These are phyloP conservation scores for Drosophila differens DNA, from an alignment of 2,888 invertebrate species.

Conservation along the genomic window DNA sequence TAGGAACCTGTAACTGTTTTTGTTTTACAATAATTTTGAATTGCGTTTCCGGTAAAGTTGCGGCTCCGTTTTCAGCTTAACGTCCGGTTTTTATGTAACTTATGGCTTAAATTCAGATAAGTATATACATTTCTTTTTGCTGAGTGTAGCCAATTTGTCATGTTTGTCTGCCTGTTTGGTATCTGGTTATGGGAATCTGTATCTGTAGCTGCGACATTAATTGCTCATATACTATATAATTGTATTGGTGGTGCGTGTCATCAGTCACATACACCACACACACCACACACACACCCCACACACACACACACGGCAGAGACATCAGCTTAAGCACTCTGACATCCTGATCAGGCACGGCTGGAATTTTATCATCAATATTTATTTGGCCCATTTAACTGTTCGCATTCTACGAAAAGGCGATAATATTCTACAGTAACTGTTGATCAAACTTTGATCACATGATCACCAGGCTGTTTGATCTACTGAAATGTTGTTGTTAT, in stretches of 20 bases:
- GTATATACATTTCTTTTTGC: neutral
- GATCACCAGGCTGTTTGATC: slow-evolving; percentile 1
- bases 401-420: slow-evolving; percentile 5
- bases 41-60: neutral
- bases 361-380: slow-evolving; percentile 48
- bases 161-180: slow-evolving; percentile 11
- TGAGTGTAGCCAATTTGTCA: slow-evolving; percentile 10
- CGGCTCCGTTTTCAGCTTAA: neutral
- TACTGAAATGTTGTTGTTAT: neutral
- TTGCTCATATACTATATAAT: slow-evolving; percentile 12
- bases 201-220: slow-evolving; percentile 45
- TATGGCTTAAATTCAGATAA: neutral
- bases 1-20: too few relatives aligned
- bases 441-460: slow-evolving; percentile 26
- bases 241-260: slow-evolving; percentile 47
- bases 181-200: slow-evolving; percentile 46
- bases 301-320: neutral
- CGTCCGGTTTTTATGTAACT: neutral
- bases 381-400: slow-evolving; percentile 44
- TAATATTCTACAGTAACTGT: slow-evolving; percentile 3
- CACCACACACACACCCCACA: slow-evolving; percentile 33
- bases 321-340: slow-evolving; percentile 13
- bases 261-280: slow-evolving; percentile 56
- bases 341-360: slow-evolving; percentile 39
- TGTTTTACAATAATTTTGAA: too few relatives aligned